Base-by-base conservation (phyloP, 92 coral and sea anemone species). In the Phenganax subtilis region DNA sequence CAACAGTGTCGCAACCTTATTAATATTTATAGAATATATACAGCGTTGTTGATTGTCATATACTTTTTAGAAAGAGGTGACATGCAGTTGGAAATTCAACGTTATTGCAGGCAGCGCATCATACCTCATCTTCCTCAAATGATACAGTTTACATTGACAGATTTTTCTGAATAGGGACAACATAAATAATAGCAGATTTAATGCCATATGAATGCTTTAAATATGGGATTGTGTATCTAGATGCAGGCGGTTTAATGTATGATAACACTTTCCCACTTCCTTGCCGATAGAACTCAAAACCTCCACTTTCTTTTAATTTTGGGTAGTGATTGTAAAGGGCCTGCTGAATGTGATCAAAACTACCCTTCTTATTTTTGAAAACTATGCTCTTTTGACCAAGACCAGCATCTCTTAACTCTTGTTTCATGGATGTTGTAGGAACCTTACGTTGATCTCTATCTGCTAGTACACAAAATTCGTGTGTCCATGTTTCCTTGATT, bases 141-240 rank as follows among this genome's bases (percentile, higher is more conserved):
- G 59, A 12, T 65, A 75, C 61, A 20, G 80, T 60, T 20, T 75
- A 27, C 80, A 75, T 52, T 16, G 80, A 52, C 55, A 80, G 76
- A 61, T 61, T 80, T 54, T 28, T 80, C 25, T 80, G 84, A n/a
- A 66, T 66, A 8, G 75, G 84, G 20, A 53, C 28, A 6, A 80
- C 84, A 67, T 80, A 66, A 37, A 66, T 16, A 64, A 80, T 80
- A 7, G 84, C 84, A 2, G 75, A 68, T 53, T 80, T 80, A 10
- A 80, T 80, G 52, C 76, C 84, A 81, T 69, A 71, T 10, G 66
- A 17, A 55, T 69, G 11, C 77, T 81, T 70, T 15, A 80, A 67
- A 70, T 31, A 81, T 28, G 77, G 85, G 12, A 81, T 70, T 11
- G 85, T 55, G 85, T 70, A 81, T 29, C 72, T 64, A 67, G 37